phyloP scores from a whole-genome alignment of 2,888 invertebrate species.

The Hemaris fuciformis region DNA sequence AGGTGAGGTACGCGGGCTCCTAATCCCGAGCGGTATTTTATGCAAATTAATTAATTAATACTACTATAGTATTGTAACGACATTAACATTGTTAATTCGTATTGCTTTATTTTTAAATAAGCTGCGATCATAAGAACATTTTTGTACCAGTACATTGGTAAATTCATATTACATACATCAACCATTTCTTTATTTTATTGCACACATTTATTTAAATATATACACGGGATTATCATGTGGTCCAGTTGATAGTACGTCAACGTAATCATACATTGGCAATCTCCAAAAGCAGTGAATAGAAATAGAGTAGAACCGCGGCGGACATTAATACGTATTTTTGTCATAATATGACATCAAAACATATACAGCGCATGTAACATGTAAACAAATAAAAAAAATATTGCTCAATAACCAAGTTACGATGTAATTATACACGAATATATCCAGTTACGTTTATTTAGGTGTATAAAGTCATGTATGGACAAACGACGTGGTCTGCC shows the following conservation, averaged over 20 bases:
- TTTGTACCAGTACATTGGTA: too few species aligned
- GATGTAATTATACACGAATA: background rate
- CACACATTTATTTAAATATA: too few species aligned
- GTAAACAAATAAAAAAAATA: conserved; percentile 1
- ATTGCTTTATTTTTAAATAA: too few species aligned
- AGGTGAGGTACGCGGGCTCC: background rate
- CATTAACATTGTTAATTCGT: too few species aligned
- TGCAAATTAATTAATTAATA: background rate
- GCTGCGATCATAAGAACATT: too few species aligned
- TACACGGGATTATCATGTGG: too few species aligned
- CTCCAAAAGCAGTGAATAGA: background rate
- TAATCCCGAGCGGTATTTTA: background rate
- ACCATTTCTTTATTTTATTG: too few species aligned
- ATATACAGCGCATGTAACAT: background rate
- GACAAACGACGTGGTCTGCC: background rate
- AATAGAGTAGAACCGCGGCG: background rate
- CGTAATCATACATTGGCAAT: too few species aligned
- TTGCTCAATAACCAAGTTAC: background rate
- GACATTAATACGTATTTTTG: background rate
- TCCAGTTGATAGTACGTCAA: too few species aligned
- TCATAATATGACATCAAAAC: background rate
- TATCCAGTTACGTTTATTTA: conserved; percentile 5
- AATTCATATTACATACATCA: too few species aligned
- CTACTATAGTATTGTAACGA: too few species aligned
- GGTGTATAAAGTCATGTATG: background rate